Base-by-base conservation (phyloP, 2,797 vertebrate genomes). In the Pachyuromys duprasi region DNA sequence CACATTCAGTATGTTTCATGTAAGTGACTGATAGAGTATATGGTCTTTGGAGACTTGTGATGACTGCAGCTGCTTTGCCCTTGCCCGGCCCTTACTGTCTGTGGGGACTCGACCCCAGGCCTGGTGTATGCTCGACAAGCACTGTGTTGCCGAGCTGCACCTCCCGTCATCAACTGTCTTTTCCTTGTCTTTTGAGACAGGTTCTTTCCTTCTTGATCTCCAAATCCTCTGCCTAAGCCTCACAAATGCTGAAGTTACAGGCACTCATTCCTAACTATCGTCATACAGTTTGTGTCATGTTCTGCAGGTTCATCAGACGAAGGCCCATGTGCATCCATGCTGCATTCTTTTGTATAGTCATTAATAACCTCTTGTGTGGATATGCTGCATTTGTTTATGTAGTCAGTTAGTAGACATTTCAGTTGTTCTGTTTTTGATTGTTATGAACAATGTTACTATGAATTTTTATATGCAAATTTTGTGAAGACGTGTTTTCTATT, bases 341-440 rank as follows among this genome's bases (percentile, higher is more conserved):
- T 93, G 95, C 17, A 67, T 83, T 96, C 45, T 39, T 94, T 92
- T 94, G 55, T 95, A 81, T 93, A 95, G 83, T 72, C 62, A 93
- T 53, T 93, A 79, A 49, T 81, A 80, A 81, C 72, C 79, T 39
- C 36, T 83, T 87, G 15, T 88, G 24, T 96, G 8, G 33, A 62
- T 86, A 28, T 33, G 79, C 20, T 26, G 33, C 24, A 53, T 94
- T 95, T 95, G 63, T 91, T 94, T 62, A 49, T 62, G 17, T 8
- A 4, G 28, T 90, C 22, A 83, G 3, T 39, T 91, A 53, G 39
- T 91, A 42, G 31, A 65, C 13, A 80, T 89, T 95, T 81, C 9
- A 28, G 4, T 95, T 92, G 28, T 90, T 94, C 33, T 31, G 36
- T 95, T 96, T 96, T 36, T 36, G 26, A 82, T 94, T 5, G 89